A percentile compares a stretch with the other conserved stretches of the same genome.
These are phyloP conservation scores for Artibeus lituratus DNA, from an alignment of 2,797 vertebrate species.

Conservation along the genomic window DNA sequence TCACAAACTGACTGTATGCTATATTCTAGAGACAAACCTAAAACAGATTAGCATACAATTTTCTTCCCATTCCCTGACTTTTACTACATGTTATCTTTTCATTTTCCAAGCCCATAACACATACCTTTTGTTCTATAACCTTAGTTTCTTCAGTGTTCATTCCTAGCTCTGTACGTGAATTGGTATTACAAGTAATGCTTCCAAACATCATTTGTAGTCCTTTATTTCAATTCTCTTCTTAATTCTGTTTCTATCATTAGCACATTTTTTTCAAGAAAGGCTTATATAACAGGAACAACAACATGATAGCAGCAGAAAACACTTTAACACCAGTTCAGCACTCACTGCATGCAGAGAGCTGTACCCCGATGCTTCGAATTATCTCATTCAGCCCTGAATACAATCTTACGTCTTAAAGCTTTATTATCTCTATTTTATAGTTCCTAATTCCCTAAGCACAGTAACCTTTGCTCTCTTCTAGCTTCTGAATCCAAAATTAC, in stretches of 20 bases:
- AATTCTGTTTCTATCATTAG: constrained; percentile 50
- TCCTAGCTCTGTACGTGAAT: constrained; percentile 15
- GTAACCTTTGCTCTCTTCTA: constrained; percentile 49
- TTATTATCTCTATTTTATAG: constrained; percentile 52
- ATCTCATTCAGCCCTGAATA: constrained; percentile 55
- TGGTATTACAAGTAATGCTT: constrained; percentile 18
- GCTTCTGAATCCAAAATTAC: constrained; percentile 41
- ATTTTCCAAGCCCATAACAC: neutral
- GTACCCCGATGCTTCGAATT: constrained; percentile 43
- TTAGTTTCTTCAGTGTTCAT: constrained; percentile 21
- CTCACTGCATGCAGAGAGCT: constrained; percentile 4
- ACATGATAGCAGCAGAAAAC: neutral
- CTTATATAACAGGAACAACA: constrained; percentile 9
- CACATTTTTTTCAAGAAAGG: constrained; percentile 14
- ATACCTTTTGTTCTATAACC: constrained; percentile 6
- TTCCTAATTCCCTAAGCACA: constrained; percentile 51
- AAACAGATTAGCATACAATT: neutral
- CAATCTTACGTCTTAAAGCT: constrained; percentile 4
- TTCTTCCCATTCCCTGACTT: constrained; percentile 18
- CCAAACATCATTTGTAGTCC: constrained; percentile 22
- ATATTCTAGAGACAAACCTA: neutral
- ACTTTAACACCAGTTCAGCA: constrained; percentile 33
- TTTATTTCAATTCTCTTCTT: constrained; percentile 46
- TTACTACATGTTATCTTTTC: constrained; percentile 17
- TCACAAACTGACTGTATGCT: neutral